A percentile compares a stretch with the other conserved stretches of the same genome.
Evolutionary conservation across 2,113 vertebrate genomes (phyloP).

Genomic region (Glaucomys volans): DNA sequence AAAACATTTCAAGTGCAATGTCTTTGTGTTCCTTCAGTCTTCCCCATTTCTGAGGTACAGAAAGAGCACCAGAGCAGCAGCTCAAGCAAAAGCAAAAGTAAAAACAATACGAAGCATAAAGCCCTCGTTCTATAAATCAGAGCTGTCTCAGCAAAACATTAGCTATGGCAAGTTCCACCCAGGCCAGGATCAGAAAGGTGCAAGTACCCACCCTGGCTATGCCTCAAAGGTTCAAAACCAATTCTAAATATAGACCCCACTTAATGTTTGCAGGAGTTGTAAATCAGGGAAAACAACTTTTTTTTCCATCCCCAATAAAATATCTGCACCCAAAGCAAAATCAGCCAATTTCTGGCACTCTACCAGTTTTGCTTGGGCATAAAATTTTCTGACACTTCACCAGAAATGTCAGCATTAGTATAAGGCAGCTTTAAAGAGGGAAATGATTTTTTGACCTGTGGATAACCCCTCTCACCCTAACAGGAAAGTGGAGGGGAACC

Average conservation of each 20-base stretch:
- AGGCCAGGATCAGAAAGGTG: background rate
- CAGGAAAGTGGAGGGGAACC: background rate
- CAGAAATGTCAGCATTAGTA: slow-evolving; percentile 78
- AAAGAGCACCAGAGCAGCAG: background rate
- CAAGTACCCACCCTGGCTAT: slow-evolving; percentile 58
- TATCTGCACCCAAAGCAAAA: slow-evolving; percentile 82
- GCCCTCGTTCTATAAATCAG: slow-evolving; percentile 27
- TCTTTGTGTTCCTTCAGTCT: background rate
- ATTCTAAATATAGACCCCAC: slow-evolving; percentile 77
- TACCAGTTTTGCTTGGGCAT: slow-evolving; percentile 79
- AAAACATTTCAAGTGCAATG: background rate
- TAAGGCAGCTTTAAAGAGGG: slow-evolving; percentile 70
- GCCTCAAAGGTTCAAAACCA: slow-evolving; percentile 67
- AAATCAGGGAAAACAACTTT: slow-evolving; percentile 83
- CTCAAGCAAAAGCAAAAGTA: background rate
- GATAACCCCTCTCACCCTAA: slow-evolving; percentile 68
- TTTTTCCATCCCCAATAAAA: slow-evolving; percentile 78
- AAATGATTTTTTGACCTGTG: slow-evolving; percentile 78
- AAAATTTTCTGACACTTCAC: slow-evolving; percentile 83
- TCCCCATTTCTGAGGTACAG: background rate
- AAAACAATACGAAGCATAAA: slow-evolving; percentile 12
- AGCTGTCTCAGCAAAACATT: slow-evolving; percentile 35
- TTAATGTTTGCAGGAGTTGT: slow-evolving; percentile 70
- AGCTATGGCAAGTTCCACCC: slow-evolving; percentile 39
- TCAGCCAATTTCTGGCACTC: slow-evolving; percentile 76